Evolutionary conservation across 1,140 invertebrate genomes (phyloP).

Genomic region (Micrasema longulum): DNA sequence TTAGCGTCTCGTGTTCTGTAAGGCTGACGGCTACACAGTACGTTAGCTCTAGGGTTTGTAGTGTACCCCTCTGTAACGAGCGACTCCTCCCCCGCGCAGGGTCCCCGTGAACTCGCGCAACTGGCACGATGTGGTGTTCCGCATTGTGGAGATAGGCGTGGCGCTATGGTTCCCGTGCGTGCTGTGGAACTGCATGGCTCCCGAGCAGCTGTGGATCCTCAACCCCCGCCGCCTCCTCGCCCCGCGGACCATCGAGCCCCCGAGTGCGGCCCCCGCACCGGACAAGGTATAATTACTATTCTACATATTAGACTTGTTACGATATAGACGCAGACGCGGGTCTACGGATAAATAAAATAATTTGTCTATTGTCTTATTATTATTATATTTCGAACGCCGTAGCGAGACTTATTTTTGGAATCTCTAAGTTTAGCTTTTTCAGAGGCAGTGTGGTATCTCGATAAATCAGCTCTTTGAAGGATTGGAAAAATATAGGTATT

Average conservation of each 20-base stretch:
- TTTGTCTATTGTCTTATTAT: neutral
- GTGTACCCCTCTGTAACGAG: too few relatives aligned
- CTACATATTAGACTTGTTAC: too few relatives aligned
- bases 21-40: too few relatives aligned
- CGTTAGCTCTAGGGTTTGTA: too few relatives aligned
- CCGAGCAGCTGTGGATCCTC: conserved; percentile 93
- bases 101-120: conserved; percentile 90
- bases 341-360: too few relatives aligned
- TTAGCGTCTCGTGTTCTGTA: too few relatives aligned
- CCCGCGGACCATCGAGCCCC: conserved; percentile 38
- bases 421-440: neutral
- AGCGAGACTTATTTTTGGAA: too few relatives aligned
- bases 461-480: neutral
- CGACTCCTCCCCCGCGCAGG: too few relatives aligned
- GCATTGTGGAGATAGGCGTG: conserved; percentile 92
- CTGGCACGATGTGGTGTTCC: conserved; percentile 91
- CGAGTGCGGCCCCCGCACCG: neutral
- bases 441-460: neutral
- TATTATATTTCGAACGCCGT: neutral
- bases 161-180: conserved; percentile 93
- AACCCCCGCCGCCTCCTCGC: conserved; percentile 87
- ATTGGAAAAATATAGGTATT: neutral
- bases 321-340: too few relatives aligned
- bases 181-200: conserved; percentile 94
- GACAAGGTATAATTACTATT: too few relatives aligned